Evolutionary conservation across 2,113 vertebrate species (phyloP), one percentile per base, ranked within the genome.

Genomic region (Oplegnathus fasciatus): DNA sequence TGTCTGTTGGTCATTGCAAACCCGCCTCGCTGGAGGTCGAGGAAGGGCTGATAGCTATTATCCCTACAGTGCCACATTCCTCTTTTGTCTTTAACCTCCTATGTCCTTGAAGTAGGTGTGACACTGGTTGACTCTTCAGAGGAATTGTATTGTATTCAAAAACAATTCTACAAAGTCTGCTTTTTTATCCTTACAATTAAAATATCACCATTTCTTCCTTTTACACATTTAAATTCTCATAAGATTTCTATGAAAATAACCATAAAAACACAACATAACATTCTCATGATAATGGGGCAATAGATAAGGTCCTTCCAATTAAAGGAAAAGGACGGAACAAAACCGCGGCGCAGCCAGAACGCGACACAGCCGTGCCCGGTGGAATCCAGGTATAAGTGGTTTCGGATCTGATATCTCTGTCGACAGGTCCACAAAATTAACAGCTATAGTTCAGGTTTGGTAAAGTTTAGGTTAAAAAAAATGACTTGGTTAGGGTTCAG

Each of bases 21-120:
- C 60, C 54, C 78, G 54, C 46, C 65, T 84, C 28, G 32, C 78
- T 46, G 18, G 42, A 91, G 70, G 82, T 80, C 24, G 6, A 64
- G n/a, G 20, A 46, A 55, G 28, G 46, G 40, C 26, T 22, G 42
- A 77, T 62, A 2, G 73, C 68, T 48, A 46, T 80, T 46, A 70
- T 61, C 72, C 37, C 9, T n/a, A 34, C 30, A 60, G 30, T 66
- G 30, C 4, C 61, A 44, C 67, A 40, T 15, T 48, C 22, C 28
- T 24, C 50, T 40, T 40, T 37, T 24, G 26, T 40, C 60, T 67
- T 60, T 82, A 62, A 78, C 74, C 64, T 82, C 11, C 50, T 42
- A 18, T 67, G 80, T 81, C 61, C 67, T 42, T 83, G 50, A 82
- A 52, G 34, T 22, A 5, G 26, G n/a, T 72, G 52, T 54, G 37